Evolutionary conservation across 2,797 vertebrate species (phyloP).

Genomic region (Arrhamphus sclerolepis): DNA sequence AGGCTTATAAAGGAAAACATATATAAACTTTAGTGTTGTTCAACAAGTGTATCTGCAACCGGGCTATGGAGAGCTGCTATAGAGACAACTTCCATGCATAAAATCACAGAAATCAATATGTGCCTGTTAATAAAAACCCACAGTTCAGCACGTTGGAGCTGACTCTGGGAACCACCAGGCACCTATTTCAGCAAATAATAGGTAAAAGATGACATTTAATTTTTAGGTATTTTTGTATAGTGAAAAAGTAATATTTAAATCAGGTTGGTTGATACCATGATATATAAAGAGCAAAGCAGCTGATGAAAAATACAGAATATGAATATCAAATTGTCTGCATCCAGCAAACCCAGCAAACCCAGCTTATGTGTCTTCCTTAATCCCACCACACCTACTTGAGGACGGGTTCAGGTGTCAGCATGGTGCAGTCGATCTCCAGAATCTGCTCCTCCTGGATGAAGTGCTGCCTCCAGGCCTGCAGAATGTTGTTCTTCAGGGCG

Average conservation of each 20-base stretch:
- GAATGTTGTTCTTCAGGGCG: slow-evolving; percentile 96
- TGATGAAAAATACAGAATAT: too few species aligned
- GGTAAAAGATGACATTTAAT: not conserved
- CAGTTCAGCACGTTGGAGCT: slow-evolving; percentile 68
- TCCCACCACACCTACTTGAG: slow-evolving; percentile 85
- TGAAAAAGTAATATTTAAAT: not conserved
- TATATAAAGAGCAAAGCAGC: too few species aligned
- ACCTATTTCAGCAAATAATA: not conserved
- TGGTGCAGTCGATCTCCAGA: slow-evolving; percentile 98
- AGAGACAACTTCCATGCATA: slow-evolving; percentile 73
- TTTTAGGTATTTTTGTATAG: not conserved
- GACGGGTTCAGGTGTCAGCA: slow-evolving; percentile 95
- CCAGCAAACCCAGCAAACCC: too few species aligned
- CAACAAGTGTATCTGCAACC: slow-evolving; percentile 72
- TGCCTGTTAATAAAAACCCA: slow-evolving; percentile 70
- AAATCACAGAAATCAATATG: slow-evolving; percentile 73
- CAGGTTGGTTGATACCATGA: too few species aligned
- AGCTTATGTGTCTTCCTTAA: not conserved
- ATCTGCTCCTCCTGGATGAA: slow-evolving; percentile 99
- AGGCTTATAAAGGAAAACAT: not conserved
- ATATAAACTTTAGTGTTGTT: fast-evolving
- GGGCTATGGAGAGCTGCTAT: slow-evolving; percentile 76
- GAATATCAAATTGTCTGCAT: too few species aligned
- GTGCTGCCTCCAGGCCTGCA: slow-evolving; percentile 96
- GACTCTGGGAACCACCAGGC: slow-evolving; percentile 77